phyloP scores from a whole-genome alignment of 2,113 vertebrate species.

The Chitala chitala region DNA sequence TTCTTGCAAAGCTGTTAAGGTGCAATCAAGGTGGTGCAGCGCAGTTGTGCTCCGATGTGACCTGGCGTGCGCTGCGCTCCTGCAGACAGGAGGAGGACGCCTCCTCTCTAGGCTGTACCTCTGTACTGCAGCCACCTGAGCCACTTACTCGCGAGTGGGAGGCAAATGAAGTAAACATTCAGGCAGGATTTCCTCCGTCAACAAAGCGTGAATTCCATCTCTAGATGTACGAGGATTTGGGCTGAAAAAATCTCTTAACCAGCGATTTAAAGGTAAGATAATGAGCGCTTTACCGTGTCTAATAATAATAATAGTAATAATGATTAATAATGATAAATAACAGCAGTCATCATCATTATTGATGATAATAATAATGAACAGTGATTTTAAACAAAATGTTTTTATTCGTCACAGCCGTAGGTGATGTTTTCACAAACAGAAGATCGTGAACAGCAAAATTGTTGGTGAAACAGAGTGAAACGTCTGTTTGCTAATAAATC shows the following conservation, averaged over 20 bases:
- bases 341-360: background rate
- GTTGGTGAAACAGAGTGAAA: background rate
- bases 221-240: background rate
- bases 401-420: background rate
- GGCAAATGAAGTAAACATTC: slow-evolving; percentile 24
- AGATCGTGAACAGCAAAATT: background rate
- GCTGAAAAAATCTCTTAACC: slow-evolving; percentile 20
- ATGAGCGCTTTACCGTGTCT: background rate
- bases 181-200: background rate
- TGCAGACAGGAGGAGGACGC: slow-evolving; percentile 23
- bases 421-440: background rate
- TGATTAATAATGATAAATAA: background rate
- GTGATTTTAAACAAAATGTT: background rate
- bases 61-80: slow-evolving; percentile 22
- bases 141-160: slow-evolving; percentile 28
- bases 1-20: slow-evolving; percentile 13
- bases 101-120: slow-evolving; percentile 27
- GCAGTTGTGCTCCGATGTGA: slow-evolving; percentile 12
- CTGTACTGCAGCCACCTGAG: slow-evolving; percentile 28
- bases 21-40: background rate
- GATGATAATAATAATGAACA: background rate
- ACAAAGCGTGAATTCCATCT: slow-evolving; percentile 22
- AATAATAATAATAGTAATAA: background rate
- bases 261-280: slow-evolving; percentile 24
- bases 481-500: background rate